Evolutionary conservation across 2,113 vertebrate genomes (phyloP).

Genomic region (Puntigrus tetrazona): DNA sequence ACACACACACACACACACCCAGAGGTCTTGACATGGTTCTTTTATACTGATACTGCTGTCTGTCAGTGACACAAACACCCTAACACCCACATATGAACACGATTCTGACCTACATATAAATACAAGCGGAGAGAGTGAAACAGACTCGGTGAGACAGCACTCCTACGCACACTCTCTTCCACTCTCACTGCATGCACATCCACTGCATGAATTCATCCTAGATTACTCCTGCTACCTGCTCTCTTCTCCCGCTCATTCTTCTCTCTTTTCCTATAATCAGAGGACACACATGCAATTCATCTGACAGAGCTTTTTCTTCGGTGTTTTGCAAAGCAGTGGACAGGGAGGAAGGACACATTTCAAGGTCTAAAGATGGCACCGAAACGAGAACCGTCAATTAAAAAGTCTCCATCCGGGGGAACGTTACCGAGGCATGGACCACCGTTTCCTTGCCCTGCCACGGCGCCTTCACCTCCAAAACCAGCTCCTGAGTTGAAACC

Average conservation of each 20-base stretch:
- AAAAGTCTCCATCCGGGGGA: slow-evolving; percentile 72
- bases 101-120: slow-evolving; percentile 67
- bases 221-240: slow-evolving; percentile 26
- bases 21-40: not conserved
- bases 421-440: slow-evolving; percentile 72
- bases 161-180: slow-evolving; percentile 41
- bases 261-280: slow-evolving; percentile 33
- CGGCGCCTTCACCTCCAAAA: slow-evolving; percentile 64
- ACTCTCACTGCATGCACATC: slow-evolving; percentile 49
- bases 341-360: not conserved
- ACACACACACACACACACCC: not conserved
- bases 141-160: slow-evolving; percentile 49
- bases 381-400: slow-evolving; percentile 76
- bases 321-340: slow-evolving; percentile 25
- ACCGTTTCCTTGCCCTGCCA: slow-evolving; percentile 70
- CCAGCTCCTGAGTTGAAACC: slow-evolving; percentile 68
- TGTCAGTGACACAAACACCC: slow-evolving; percentile 42
- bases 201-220: slow-evolving; percentile 33
- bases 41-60: slow-evolving; percentile 30
- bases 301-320: slow-evolving; percentile 50
- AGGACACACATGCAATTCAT: slow-evolving; percentile 32
- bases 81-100: slow-evolving; percentile 46
- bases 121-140: slow-evolving; percentile 53
- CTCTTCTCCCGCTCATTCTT: slow-evolving; percentile 58
- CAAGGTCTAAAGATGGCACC: slow-evolving; percentile 66